Conservation (phyloP, 2,113 vertebrate species). For the Ptyas mucosa region DNA sequence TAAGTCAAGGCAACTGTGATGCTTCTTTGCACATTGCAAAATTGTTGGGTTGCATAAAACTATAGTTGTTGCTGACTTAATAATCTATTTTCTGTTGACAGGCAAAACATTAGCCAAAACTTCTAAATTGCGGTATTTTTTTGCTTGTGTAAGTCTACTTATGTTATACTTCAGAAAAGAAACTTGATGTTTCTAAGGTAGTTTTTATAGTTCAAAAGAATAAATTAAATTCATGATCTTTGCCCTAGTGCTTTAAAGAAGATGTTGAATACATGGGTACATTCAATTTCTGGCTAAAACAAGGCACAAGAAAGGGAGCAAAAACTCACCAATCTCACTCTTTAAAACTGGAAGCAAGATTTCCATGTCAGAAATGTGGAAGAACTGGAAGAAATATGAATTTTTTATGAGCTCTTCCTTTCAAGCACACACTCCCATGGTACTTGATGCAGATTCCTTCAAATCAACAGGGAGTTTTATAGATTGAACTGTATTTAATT, state of each 20-base stretch:
- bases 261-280: slow-evolving; percentile 24
- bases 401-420: slow-evolving; percentile 42
- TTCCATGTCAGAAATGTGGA: background rate
- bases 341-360: slow-evolving; percentile 22
- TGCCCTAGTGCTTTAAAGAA: background rate
- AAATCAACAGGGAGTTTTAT: too few species aligned
- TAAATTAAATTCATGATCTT: background rate
- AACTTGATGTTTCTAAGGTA: fast-evolving
- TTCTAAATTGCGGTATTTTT: background rate
- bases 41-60: slow-evolving; percentile 1
- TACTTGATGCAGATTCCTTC: too few species aligned
- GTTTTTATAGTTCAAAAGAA: background rate
- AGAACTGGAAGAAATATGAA: background rate
- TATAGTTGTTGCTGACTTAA: background rate
- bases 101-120: background rate
- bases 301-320: slow-evolving; percentile 46
- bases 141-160: background rate
- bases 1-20: slow-evolving; percentile 2
- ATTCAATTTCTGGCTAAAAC: slow-evolving; percentile 46
- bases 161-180: slow-evolving; percentile 7
- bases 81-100: background rate
- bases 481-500: background rate
- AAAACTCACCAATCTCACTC: slow-evolving; percentile 54
- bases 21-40: slow-evolving; percentile 3
- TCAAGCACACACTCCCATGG: slow-evolving; percentile 63